Base-by-base conservation (phyloP, 2,113 vertebrate species). In the Ageneiosus marmoratus region DNA sequence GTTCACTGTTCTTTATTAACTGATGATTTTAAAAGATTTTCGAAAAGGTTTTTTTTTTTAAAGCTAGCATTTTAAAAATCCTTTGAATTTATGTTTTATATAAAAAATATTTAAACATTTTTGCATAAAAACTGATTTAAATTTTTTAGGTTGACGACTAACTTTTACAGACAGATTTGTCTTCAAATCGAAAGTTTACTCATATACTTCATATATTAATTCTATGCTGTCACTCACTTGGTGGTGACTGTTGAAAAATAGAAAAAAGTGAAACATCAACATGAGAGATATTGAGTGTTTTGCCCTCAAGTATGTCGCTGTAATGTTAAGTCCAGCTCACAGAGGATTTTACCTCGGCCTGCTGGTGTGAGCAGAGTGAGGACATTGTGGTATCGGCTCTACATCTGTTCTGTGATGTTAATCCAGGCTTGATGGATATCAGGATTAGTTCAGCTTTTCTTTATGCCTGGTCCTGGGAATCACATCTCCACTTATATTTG, bases 331-430 rank as follows among this genome's bases (percentile, higher is more conserved):
- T 81, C 37, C 50, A 72, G 67, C 51, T 58, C 15, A 27, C 51
- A 32, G 70, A 46, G 70, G 79, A 5, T 56, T 72, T 72, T 6
- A 27, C 4, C 34, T 60, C 53, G 27, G 29, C 27, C 5, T 24
- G 3, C 8, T 50, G 67, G 22, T 46, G 12, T 41, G 37, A 48
- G 41, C 41, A 51, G 69, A 73, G 16, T 0, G 41, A 34, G 80
- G 34, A 48, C 32, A 29, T 51, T 0, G 27, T n/a, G 70, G 20
- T 32, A 27, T 82, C 29, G 18, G 56, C 20, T 41, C 65, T 84
- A 27, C 69, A 72, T 72, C 77, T 80, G 55, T 22, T 34, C 44
- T 48, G 20, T 63, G 70, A 27, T 56, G 60, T 13, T 77, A 67
- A 77, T 72, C 53, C 63, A 5, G 44, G 3, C 13, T 63, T 62